These are phyloP conservation scores for Chaetodon trifascialis DNA, from an alignment of 2,113 vertebrate species.

Conservation along the genomic window DNA sequence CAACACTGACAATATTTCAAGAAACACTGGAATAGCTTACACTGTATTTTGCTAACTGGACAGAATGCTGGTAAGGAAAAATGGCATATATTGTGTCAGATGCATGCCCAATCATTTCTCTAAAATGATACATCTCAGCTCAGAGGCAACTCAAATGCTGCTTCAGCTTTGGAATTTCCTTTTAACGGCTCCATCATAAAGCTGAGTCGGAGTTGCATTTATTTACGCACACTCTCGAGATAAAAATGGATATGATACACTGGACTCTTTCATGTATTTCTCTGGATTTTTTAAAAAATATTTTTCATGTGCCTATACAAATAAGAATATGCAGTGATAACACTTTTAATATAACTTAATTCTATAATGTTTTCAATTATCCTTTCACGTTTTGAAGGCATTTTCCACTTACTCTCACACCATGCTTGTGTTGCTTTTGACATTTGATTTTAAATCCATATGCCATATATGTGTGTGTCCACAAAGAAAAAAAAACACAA, in stretches of 20 bases:
- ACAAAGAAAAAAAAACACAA: constrained; percentile 8
- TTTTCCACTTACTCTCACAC: constrained; percentile 19
- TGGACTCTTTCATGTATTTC: constrained; percentile 52
- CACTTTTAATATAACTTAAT: constrained; percentile 57
- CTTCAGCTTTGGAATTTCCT: constrained; percentile 17
- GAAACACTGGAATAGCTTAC: constrained; percentile 78
- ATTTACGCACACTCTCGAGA: constrained; percentile 22
- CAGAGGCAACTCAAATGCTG: constrained; percentile 29
- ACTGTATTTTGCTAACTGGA: constrained; percentile 72
- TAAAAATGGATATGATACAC: constrained; percentile 53
- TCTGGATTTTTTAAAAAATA: constrained; percentile 34
- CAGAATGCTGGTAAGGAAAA: constrained; percentile 55
- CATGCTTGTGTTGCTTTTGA: constrained; percentile 25
- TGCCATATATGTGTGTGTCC: constrained; percentile 22
- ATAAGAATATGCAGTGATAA: constrained; percentile 60
- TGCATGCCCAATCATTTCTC: constrained; percentile 62
- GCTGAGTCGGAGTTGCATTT: constrained; percentile 28
- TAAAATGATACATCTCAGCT: constrained; percentile 41
- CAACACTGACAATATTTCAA: constrained; percentile 74
- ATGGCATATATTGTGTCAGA: constrained; percentile 42
- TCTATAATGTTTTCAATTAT: constrained; percentile 50
- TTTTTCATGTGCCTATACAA: constrained; percentile 32
- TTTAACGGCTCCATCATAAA: constrained; percentile 37
- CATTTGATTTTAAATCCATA: constrained; percentile 31
- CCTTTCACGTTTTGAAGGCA: constrained; percentile 34